Percentiles rank a stretch among this genome's conserved stretches.
Evolutionary conservation across 2,888 invertebrate genomes (phyloP).

Genomic region (Coleophora flavipennella): DNA sequence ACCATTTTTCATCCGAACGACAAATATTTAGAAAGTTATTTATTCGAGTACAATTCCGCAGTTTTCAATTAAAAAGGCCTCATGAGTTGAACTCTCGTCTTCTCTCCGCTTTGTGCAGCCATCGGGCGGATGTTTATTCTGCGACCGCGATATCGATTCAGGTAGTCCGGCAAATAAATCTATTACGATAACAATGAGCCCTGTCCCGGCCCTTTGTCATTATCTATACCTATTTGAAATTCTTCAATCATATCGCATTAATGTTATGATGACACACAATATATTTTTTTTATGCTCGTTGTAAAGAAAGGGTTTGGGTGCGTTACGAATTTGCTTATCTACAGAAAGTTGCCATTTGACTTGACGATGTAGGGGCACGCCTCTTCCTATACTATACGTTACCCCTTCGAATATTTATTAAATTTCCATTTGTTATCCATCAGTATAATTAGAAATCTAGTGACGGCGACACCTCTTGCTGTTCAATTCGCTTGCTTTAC

Average conservation of each 20-base stretch:
- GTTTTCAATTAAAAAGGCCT: slow-evolving; percentile 52
- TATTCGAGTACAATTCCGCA: slow-evolving; percentile 52
- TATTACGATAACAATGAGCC: slow-evolving; percentile 50
- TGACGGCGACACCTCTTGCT: slow-evolving; percentile 5
- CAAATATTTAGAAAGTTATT: slow-evolving; percentile 72
- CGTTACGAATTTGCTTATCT: slow-evolving; percentile 46
- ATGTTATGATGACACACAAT: slow-evolving; percentile 24
- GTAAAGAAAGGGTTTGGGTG: slow-evolving; percentile 31
- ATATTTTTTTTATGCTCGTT: slow-evolving; percentile 28
- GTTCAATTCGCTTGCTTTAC: slow-evolving; percentile 13
- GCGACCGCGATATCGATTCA: slow-evolving; percentile 57
- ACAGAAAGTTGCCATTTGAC: slow-evolving; percentile 12
- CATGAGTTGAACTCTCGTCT: slow-evolving; percentile 36
- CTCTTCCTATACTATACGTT: slow-evolving; percentile 33
- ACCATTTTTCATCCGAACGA: slow-evolving; percentile 67
- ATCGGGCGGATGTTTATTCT: slow-evolving; percentile 59
- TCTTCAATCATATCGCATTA: slow-evolving; percentile 43
- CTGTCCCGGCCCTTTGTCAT: slow-evolving; percentile 39
- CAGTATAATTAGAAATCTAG: slow-evolving; percentile 11
- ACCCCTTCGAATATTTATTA: slow-evolving; percentile 53
- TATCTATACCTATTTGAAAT: slow-evolving; percentile 30
- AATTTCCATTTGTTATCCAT: slow-evolving; percentile 57
- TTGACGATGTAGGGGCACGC: slow-evolving; percentile 51
- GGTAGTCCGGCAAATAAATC: slow-evolving; percentile 62
- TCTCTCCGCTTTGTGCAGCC: slow-evolving; percentile 43